Conservation (phyloP, 1,140 invertebrate genomes). For the Diploscapter pachys region DNA sequence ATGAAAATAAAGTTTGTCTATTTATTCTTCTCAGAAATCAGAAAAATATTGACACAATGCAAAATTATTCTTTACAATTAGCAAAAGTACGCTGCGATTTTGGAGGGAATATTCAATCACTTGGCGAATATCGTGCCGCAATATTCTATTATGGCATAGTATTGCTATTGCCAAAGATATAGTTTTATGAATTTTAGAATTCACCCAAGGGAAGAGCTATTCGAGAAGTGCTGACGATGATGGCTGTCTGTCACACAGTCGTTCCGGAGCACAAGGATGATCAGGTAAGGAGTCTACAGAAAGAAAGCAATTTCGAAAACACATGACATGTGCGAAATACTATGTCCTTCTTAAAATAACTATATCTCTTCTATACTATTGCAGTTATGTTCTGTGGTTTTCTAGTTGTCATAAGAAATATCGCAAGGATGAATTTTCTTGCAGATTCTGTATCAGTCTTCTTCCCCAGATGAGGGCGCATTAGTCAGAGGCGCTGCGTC, state of each 20-base stretch:
- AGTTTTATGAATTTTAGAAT: too few species aligned
- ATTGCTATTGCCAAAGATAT: too few species aligned
- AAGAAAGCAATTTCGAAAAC: too few species aligned
- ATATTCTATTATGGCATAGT: too few species aligned
- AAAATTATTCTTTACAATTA: too few species aligned
- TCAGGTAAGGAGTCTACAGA: conserved; percentile 48
- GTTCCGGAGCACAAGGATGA: conserved; percentile 76
- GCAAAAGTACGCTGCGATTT: too few species aligned
- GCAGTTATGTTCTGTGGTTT: not conserved
- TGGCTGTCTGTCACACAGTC: conserved; percentile 95
- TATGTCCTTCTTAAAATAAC: too few species aligned
- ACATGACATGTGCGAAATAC: too few species aligned
- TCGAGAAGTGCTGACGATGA: conserved; percentile 78
- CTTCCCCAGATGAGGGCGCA: conserved; percentile 94
- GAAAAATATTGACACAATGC: too few species aligned
- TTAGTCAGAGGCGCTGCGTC: conserved; percentile 82
- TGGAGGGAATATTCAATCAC: too few species aligned
- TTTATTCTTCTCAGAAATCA: not conserved
- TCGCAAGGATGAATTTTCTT: not conserved
- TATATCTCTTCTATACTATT: too few species aligned
- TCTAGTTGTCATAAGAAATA: not conserved
- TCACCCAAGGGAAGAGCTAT: conserved; percentile 59
- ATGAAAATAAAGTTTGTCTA: not conserved
- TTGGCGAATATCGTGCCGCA: too few species aligned
- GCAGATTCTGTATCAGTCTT: conserved; percentile 85